Evolutionary conservation across 2,113 vertebrate species (phyloP).

Genomic region (Emydocephalus ijimae): DNA sequence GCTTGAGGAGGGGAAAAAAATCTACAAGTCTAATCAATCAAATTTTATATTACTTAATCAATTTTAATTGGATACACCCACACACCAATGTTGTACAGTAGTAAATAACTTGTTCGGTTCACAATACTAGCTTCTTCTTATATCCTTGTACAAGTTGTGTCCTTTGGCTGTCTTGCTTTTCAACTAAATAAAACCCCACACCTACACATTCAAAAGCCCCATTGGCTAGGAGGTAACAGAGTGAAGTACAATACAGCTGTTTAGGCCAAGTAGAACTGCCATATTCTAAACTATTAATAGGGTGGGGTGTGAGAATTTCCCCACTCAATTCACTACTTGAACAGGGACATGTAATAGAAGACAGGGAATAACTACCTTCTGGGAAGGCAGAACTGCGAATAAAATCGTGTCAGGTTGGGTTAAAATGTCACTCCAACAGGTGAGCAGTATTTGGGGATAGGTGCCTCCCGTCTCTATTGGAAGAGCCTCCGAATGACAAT

Average conservation of each 20-base stretch:
- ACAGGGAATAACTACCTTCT: neutral
- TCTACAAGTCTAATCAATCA: neutral
- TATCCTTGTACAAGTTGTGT: neutral
- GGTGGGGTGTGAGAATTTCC: neutral
- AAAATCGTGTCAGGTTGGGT: neutral
- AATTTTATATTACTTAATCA: neutral
- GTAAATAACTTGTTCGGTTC: neutral
- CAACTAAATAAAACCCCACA: neutral
- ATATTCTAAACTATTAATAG: neutral
- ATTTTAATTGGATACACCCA: neutral
- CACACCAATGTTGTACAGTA: neutral
- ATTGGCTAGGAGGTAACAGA: neutral
- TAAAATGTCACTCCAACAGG: neutral
- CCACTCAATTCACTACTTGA: neutral
- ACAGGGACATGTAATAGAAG: neutral
- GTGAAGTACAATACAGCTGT: neutral
- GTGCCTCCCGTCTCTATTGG: neutral
- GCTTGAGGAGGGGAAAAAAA: neutral
- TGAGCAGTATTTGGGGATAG: neutral
- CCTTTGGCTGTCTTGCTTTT: neutral
- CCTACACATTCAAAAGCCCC: neutral
- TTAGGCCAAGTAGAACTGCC: neutral
- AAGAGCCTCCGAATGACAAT: neutral
- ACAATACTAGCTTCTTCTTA: too few species aligned
- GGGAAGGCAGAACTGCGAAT: neutral